Evolutionary conservation across 2,888 invertebrate species (phyloP).

Genomic region (Polylopha cassiicola): DNA sequence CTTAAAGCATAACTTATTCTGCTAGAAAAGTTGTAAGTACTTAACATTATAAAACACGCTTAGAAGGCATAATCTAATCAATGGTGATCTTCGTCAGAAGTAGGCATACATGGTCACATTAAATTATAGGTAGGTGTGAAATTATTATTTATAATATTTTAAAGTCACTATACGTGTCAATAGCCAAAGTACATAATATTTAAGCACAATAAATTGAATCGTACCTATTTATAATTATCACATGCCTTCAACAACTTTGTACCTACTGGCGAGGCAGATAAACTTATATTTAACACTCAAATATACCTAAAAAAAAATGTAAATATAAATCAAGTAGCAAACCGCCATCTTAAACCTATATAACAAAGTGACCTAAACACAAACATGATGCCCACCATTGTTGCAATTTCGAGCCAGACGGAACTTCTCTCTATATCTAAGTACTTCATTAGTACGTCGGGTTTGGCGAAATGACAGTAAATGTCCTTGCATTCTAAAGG

Average conservation of each 20-base stretch:
- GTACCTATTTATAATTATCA: slow-evolving; percentile 24
- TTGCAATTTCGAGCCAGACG: slow-evolving; percentile 74
- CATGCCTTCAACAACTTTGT: slow-evolving; percentile 31
- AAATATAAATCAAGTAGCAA: slow-evolving; percentile 53
- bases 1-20: no score
- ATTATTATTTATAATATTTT: no score
- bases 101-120: no score
- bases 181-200: no score
- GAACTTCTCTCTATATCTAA: slow-evolving; percentile 77
- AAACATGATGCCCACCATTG: slow-evolving; percentile 71
- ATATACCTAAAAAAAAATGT: slow-evolving; percentile 30
- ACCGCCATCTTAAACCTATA: slow-evolving; percentile 75
- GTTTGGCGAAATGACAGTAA: slow-evolving; percentile 82
- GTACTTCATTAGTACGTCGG: slow-evolving; percentile 78
- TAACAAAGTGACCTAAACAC: slow-evolving; percentile 77
- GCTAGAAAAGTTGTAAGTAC: no score
- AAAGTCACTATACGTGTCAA: no score
- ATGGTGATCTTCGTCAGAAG: no score
- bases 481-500: slow-evolving; percentile 77
- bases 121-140: no score
- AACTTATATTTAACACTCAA: slow-evolving; percentile 8
- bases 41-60: no score
- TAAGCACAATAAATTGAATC: slow-evolving; percentile 12
- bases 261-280: slow-evolving; percentile 23
- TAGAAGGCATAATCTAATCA: no score